Base-by-base conservation (phyloP, 2,888 invertebrate genomes). In the Achlya flavicornis region DNA sequence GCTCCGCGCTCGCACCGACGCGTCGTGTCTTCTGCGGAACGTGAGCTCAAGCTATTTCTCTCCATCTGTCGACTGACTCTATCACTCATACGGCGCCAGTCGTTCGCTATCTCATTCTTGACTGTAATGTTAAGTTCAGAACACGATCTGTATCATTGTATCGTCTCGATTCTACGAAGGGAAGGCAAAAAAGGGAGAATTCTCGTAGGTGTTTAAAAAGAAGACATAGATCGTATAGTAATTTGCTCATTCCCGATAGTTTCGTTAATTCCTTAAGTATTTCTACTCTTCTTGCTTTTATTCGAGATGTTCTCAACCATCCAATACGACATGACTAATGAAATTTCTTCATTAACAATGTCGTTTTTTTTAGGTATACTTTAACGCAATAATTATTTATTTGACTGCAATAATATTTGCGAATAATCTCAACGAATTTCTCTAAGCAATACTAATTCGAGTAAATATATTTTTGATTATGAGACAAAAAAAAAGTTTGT, bases 61-160 rank as follows among this genome's bases (percentile, higher is more conserved):
- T 86, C 83, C 87, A 86, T 79, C 85, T 88, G 78, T 89, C 87
- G 87, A 82, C 89, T 89, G 83, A 91, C 88, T 87, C 87, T 90
- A 83, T 92, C 90, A 85, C 88, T 89, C 89, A 80, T 79, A 79
- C 83, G 89, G 79, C 87, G 77, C 71, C 71, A 66, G 81, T 83
- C 84, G 83, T 83, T 83, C 76, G 82, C 85, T 86, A 78, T 90
- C 87, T 88, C 89, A 87, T 83, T 85, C 83, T 86, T 81, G 83
- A 83, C 85, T 85, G 73, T 82, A 72, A 66, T 79, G 69, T 81
- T 85, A 79, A 76, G 80, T 85, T 85, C 74, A 72, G 73, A 80
- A 81, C 77, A 75, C 67, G 70, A 74, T 77, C 74, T 75, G 65
- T 43, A 60, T 60, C 41, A 41, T 78, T 73, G 72, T 71, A 74